Conservation (phyloP, 2,113 vertebrate species). For the Cololabis saira region DNA sequence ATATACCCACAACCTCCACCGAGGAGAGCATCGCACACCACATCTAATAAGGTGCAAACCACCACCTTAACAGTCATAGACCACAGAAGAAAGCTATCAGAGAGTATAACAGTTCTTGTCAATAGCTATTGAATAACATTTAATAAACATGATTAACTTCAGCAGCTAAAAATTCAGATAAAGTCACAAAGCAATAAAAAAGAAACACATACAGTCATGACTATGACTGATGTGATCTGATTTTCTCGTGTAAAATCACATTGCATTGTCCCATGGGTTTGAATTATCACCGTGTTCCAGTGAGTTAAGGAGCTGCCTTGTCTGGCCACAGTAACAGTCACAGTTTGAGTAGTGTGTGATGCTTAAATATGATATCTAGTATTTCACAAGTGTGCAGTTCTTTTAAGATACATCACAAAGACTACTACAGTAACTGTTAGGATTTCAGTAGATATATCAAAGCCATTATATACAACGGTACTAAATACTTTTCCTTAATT, state of each 20-base stretch:
- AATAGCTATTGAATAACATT: conserved; percentile 36
- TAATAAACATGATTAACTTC: conserved; percentile 19
- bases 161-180: conserved; percentile 1
- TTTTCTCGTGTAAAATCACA: conserved; percentile 42
- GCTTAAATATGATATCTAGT: conserved; percentile 60
- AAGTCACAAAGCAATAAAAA: background rate
- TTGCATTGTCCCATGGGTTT: conserved; percentile 48
- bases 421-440: conserved; percentile 74
- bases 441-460: conserved; percentile 71
- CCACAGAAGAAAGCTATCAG: conserved; percentile 68
- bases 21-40: conserved; percentile 45
- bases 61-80: conserved; percentile 79
- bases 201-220: conserved; percentile 25
- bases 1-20: conserved; percentile 54
- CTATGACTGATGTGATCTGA: conserved; percentile 19
- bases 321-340: conserved; percentile 68
- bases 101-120: conserved; percentile 76
- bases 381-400: conserved; percentile 65
- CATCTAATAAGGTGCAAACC: conserved; percentile 40
- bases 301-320: conserved; percentile 64
- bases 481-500: conserved; percentile 42
- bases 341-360: conserved; percentile 67
- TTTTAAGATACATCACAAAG: conserved; percentile 77
- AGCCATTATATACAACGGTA: conserved; percentile 76
- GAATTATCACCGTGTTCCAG: conserved; percentile 58